Base-by-base conservation (phyloP, 2,888 invertebrate species). In the Fissipunctia ypsillon region DNA sequence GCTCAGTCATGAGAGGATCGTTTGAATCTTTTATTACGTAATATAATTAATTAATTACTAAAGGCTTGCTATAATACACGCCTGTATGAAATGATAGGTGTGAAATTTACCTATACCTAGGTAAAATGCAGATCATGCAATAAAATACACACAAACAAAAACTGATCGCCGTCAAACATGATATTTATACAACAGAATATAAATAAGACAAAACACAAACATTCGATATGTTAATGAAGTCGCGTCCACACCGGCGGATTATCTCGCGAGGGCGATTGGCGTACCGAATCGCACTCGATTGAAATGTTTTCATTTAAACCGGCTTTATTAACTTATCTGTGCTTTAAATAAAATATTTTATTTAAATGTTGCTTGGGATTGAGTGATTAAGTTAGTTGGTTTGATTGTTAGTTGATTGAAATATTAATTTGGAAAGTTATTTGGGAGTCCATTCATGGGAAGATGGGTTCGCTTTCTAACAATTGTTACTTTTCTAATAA, bases 151-250 rank as follows among this genome's bases (percentile, higher is more conserved):
- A 70, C 31, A 69, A 76, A 69, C 41, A 54, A 70, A 69, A 60
- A 68, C 43, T 31, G 3, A 69, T 80, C 66, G 35, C 54, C 52
- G 56, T 83, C 54, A 74, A 73, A 73, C 63, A 59, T 50, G 19
- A 25, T 74, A 83, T 79, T 79, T 75, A 80, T 73, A 76, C 69
- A 65, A 74, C 76, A 71, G 41, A 67, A n/a, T 54, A 66, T 73
- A 75, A 80, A 77, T 68, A 78, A 80, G 61, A 56, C 41, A 75
- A 66, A 70, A 76, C 79, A 82, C 74, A 86, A 87, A 83, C 83
- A 85, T 85, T 84, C 56, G 67, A 69, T 68, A 73, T 80, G 84
- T 86, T 92, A 91, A 93, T 93, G 88, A 92, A 91, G 89, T 76
- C 79, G 76, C 87, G 88, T 91, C 88, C 87, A 88, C 90, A 89